phyloP scores from a whole-genome alignment of 2,888 invertebrate species.

The Tolmerus cingulatus region DNA sequence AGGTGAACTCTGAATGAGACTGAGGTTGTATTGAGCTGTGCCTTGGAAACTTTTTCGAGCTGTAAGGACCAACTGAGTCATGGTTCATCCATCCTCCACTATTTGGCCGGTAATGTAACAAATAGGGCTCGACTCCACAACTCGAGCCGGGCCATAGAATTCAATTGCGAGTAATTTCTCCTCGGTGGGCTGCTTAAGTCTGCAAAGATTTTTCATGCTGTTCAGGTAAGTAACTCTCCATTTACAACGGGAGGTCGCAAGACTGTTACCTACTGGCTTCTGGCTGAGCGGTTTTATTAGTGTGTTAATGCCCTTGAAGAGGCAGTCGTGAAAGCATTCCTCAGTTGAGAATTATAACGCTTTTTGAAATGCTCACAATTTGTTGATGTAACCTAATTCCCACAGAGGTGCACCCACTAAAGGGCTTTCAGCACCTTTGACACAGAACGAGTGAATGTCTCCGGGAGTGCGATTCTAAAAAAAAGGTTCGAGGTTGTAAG shows the following conservation, averaged over 20 bases:
- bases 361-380: not conserved
- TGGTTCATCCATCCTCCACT: not conserved
- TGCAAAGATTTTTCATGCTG: not conserved
- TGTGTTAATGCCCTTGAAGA: not conserved
- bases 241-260: not conserved
- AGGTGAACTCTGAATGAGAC: not conserved
- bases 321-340: not conserved
- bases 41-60: not conserved
- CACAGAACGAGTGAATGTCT: not conserved
- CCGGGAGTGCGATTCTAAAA: not conserved
- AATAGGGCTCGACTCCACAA: not conserved
- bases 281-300: not conserved
- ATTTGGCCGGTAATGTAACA: not conserved
- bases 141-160: not conserved
- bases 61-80: not conserved
- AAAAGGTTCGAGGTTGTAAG: not conserved
- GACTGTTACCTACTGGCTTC: not conserved
- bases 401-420: not conserved
- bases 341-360: not conserved
- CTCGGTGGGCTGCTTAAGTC: not conserved
- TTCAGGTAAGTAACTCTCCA: not conserved
- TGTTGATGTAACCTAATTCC: slow-evolving; percentile 30
- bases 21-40: not conserved
- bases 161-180: not conserved
- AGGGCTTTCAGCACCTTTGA: slow-evolving; percentile 26